phyloP scores from a whole-genome alignment of 2,888 invertebrate genomes.

The Branchipolynoe longqiensis region DNA sequence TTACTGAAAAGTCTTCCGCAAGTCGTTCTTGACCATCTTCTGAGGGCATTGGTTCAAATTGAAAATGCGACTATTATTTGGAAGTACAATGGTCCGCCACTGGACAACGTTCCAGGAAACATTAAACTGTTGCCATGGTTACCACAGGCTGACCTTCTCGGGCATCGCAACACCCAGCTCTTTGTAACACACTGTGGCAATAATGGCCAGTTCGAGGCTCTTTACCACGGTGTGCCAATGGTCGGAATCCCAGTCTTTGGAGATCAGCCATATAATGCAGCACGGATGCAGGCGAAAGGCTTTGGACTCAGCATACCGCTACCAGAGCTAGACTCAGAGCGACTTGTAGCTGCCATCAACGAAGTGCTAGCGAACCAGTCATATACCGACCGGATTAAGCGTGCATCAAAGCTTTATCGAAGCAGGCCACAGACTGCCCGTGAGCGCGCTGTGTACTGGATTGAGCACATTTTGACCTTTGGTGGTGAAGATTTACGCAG shows the following conservation, averaged over 20 bases:
- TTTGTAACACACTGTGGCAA: conserved; percentile 73
- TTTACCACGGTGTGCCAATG: conserved; percentile 73
- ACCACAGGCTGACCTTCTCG: conserved; percentile 69
- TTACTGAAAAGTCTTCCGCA: background rate
- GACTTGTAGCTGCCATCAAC: conserved; percentile 62
- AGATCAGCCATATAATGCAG: conserved; percentile 70
- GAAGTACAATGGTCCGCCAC: conserved; percentile 1
- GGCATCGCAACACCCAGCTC: conserved; percentile 68
- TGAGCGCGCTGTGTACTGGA: conserved; percentile 71
- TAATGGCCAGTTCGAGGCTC: conserved; percentile 70
- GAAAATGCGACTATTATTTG: background rate
- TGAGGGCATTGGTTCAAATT: background rate
- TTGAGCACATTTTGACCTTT: conserved; percentile 72
- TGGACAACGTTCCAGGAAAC: conserved; percentile 36
- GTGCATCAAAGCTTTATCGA: conserved; percentile 66
- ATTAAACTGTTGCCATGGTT: conserved; percentile 59
- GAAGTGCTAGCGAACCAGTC: conserved; percentile 63
- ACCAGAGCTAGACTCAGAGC: conserved; percentile 60
- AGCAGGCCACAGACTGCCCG: conserved; percentile 63
- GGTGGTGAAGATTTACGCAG: conserved; percentile 71
- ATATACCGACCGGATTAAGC: conserved; percentile 64
- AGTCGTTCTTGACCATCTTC: background rate
- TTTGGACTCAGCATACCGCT: conserved; percentile 62
- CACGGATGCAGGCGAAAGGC: conserved; percentile 64
- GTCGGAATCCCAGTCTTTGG: conserved; percentile 68